These are phyloP conservation scores for Hoplostethus mediterraneus DNA, from an alignment of 2,797 vertebrate genomes.

Conservation along the genomic window DNA sequence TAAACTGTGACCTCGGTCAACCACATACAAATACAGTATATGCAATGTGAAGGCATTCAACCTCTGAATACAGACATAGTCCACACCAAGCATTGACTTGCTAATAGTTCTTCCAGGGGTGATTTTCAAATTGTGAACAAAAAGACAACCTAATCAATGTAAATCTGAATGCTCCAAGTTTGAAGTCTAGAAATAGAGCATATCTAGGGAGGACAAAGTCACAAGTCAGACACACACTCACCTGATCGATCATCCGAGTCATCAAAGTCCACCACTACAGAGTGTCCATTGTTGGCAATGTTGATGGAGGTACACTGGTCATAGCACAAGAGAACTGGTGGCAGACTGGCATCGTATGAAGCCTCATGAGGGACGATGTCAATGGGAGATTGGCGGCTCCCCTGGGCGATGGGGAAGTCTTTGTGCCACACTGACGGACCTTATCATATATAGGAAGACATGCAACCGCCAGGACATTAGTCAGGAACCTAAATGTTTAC, in stretches of 20 bases:
- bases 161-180: no score
- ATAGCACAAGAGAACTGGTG: constrained; percentile 87
- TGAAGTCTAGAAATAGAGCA: neutral
- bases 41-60: neutral
- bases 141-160: neutral
- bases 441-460: constrained; percentile 57
- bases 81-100: neutral
- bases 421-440: constrained; percentile 93
- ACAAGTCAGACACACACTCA: constrained; percentile 57
- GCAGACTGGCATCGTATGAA: constrained; percentile 86
- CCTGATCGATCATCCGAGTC: constrained; percentile 92
- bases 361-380: constrained; percentile 89
- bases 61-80: neutral
- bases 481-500: no score
- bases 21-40: neutral
- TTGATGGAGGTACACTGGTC: constrained; percentile 90
- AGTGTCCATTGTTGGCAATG: constrained; percentile 95
- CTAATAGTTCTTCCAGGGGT: neutral
- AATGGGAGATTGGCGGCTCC: constrained; percentile 93
- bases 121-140: neutral
- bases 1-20: constrained; percentile 37
- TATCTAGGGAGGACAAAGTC: neutral
- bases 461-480: neutral
- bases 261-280: constrained; percentile 94
- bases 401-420: constrained; percentile 90